Evolutionary conservation across 2,113 vertebrate species (phyloP).

Genomic region (Acrocephalus kingi): DNA sequence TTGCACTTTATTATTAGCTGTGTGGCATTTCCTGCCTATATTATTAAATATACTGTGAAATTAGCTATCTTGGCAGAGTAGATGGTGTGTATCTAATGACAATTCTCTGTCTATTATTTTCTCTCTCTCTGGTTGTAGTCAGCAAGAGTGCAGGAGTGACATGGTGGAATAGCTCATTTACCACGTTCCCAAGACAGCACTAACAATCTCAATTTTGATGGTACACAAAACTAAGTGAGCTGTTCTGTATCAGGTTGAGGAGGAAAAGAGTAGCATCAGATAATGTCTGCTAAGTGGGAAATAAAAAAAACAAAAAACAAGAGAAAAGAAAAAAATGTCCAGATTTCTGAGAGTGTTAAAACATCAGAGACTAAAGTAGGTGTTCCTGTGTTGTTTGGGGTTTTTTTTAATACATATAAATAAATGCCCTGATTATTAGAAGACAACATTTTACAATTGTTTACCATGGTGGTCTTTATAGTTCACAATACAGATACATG

Average conservation of each 20-base stretch:
- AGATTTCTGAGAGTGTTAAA: neutral
- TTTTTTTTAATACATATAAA: neutral
- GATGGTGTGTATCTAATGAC: conserved; percentile 38
- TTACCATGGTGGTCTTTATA: neutral
- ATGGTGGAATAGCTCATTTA: neutral
- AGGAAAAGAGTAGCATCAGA: neutral
- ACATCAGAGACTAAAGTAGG: neutral
- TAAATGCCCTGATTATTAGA: neutral
- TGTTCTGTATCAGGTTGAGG: neutral
- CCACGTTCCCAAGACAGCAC: neutral
- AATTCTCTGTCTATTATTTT: conserved; percentile 36
- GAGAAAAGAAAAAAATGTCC: neutral
- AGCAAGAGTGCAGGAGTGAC: neutral
- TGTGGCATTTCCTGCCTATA: neutral
- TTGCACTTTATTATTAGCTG: neutral
- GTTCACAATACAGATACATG: neutral
- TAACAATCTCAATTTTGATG: neutral
- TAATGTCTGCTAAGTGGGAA: neutral
- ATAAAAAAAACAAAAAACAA: neutral
- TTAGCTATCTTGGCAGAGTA: conserved; percentile 14
- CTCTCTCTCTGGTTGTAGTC: neutral
- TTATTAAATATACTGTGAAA: conserved; percentile 11
- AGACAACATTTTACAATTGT: neutral
- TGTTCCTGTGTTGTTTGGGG: neutral
- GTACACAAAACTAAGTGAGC: neutral